Conservation (phyloP, 1,140 invertebrate species). For the Caenorhabditis inopinata region DNA sequence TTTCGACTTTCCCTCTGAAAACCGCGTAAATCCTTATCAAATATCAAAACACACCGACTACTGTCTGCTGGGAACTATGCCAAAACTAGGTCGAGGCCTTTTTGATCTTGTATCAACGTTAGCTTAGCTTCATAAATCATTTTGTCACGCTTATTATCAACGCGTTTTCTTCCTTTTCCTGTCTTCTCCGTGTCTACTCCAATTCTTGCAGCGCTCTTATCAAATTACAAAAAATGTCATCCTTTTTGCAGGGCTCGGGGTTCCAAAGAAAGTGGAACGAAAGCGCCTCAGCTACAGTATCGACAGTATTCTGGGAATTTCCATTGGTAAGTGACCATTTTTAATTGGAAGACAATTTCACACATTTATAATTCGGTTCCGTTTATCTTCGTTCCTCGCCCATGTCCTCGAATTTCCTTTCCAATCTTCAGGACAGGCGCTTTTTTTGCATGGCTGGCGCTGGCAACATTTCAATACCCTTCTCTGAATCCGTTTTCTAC, state of each 20-base stretch:
- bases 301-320: conserved; percentile 48
- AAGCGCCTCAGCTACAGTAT: conserved; percentile 43
- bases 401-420: neutral
- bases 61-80: too few relatives aligned
- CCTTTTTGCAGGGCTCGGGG: conserved; percentile 47
- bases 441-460: neutral
- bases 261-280: neutral
- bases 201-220: neutral
- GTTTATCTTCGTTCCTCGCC: neutral
- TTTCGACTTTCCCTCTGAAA: too few relatives aligned
- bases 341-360: neutral
- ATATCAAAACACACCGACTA: too few relatives aligned
- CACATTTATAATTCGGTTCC: conserved; percentile 26
- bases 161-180: neutral
- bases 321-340: conserved; percentile 39
- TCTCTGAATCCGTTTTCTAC: too few relatives aligned
- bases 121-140: neutral
- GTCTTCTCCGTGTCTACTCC: neutral
- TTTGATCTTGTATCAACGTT: conserved; percentile 3
- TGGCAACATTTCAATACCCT: too few relatives aligned
- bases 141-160: neutral
- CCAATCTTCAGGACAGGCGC: neutral
- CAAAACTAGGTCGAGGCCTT: too few relatives aligned
- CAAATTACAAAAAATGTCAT: conserved; percentile 40
- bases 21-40: too few relatives aligned